phyloP scores from a whole-genome alignment of 2,888 invertebrate species.

The Lumbricus terrestris region DNA sequence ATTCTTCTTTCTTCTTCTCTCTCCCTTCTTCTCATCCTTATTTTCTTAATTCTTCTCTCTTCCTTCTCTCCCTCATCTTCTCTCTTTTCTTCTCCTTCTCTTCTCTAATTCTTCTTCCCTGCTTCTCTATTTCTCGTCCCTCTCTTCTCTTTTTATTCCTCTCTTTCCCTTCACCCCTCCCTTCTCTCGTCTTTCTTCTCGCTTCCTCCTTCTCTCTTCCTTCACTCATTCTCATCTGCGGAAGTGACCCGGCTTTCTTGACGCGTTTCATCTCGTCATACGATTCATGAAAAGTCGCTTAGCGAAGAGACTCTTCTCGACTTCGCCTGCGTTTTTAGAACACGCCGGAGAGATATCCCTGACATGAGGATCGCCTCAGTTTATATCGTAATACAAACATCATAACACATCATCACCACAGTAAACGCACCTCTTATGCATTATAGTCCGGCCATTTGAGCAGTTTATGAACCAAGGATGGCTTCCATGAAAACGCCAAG shows the following conservation, averaged over 20 bases:
- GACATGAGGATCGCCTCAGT: neutral
- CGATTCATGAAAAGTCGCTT: neutral
- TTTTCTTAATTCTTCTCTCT: no score
- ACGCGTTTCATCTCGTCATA: neutral
- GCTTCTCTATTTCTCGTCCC: no score
- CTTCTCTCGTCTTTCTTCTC: no score
- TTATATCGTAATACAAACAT: neutral
- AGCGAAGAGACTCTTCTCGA: neutral
- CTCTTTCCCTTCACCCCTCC: no score
- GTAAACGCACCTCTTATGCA: neutral
- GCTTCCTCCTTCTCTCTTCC: no score
- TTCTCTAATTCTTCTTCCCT: no score
- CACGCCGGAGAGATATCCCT: neutral
- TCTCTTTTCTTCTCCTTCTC: no score
- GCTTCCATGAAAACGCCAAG: neutral
- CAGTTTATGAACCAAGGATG: neutral
- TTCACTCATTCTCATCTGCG: neutral
- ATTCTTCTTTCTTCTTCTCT: no score
- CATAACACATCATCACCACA: neutral
- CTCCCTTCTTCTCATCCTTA: no score
- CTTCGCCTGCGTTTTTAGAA: neutral
- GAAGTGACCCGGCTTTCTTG: neutral
- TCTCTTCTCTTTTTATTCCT: no score
- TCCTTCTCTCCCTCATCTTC: no score
- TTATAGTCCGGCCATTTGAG: neutral